Conservation (phyloP, 2,888 invertebrate genomes). For the Dasypolia templi region DNA sequence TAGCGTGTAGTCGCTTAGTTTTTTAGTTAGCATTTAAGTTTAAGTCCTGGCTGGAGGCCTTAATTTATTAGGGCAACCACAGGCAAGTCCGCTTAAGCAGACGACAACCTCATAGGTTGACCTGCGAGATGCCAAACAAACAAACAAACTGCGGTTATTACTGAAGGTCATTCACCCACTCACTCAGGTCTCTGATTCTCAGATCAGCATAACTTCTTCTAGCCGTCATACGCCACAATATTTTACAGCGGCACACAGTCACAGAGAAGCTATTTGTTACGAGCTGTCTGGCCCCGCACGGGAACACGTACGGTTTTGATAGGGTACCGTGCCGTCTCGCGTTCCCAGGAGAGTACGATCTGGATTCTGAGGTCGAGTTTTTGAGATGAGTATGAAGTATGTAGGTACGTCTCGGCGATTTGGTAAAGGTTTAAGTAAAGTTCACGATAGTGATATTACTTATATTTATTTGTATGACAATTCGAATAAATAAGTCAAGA, state of each 20-base stretch:
- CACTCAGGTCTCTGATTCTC: constrained; percentile 22
- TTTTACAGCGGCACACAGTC: constrained; percentile 52
- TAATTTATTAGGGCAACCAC: too few relatives aligned
- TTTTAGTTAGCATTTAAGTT: too few relatives aligned
- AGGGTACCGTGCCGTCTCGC: constrained; percentile 61
- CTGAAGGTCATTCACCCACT: constrained; percentile 3
- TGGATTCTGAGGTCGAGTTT: constrained; percentile 32
- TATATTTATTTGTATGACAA: too few relatives aligned
- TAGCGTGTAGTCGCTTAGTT: too few relatives aligned
- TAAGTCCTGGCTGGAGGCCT: too few relatives aligned
- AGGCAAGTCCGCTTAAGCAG: too few relatives aligned
- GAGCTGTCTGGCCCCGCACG: constrained; percentile 42
- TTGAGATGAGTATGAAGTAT: constrained; percentile 11
- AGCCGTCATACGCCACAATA: constrained; percentile 43
- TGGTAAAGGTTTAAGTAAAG: not conserved
- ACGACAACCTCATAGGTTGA: too few relatives aligned
- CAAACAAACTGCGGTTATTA: too few relatives aligned
- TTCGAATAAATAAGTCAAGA: too few relatives aligned
- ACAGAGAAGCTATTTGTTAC: constrained; percentile 59
- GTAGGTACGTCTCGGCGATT: not conserved
- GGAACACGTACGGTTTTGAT: constrained; percentile 74
- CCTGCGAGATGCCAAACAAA: too few relatives aligned
- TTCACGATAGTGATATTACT: not conserved
- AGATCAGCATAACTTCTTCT: constrained; percentile 25
- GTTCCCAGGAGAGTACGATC: constrained; percentile 50